Evolutionary conservation across 2,888 invertebrate species (phyloP), one percentile per base, ranked within the genome.

Genomic region (Magallana nippona): DNA sequence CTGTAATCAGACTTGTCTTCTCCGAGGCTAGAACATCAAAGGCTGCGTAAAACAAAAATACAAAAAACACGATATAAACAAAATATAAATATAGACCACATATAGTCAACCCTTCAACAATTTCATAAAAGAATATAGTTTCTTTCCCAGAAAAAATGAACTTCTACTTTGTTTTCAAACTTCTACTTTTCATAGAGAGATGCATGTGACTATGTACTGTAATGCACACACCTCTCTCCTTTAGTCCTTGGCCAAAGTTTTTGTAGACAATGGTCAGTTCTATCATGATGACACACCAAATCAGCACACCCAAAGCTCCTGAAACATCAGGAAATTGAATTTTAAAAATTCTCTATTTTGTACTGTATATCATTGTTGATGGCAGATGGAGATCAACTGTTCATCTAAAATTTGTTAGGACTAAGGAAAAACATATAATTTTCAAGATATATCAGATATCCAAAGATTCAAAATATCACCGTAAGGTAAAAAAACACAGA

Each of bases 191-290:
- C 44, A 44, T 0, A 44, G 44, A 44, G 44, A 44, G 44, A 44
- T 44, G 44, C 44, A 44, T 44, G 0, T 44, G 44, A 44, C 0
- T 44, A 44, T 44, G 44, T 44, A 44, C 8, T 8, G 8, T 5
- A 44, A 44, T 44, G 44, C 56, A 84, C 87, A 85, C 87, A 92
- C 92, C 91, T 89, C 89, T 89, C 85, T 92, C 91, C 85, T 88
- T 89, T 11, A 93, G 87, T 8, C 93, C 93, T 85, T 92, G 89
- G 11, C 91, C 91, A 90, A 93, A 93, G 86, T 92, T 92, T 81
- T 86, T 89, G 86, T 89, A 91, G 10, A 93, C 91, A 58, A 87
- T 79, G 10, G 88, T 56, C 44, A 92, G 87, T 79, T 93, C 93
- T 13, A 90, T 55, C 91, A 91, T 92, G 78, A 92, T 78, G 71